Base-by-base conservation (phyloP, 2,797 vertebrate species). In the Sparus aurata region DNA sequence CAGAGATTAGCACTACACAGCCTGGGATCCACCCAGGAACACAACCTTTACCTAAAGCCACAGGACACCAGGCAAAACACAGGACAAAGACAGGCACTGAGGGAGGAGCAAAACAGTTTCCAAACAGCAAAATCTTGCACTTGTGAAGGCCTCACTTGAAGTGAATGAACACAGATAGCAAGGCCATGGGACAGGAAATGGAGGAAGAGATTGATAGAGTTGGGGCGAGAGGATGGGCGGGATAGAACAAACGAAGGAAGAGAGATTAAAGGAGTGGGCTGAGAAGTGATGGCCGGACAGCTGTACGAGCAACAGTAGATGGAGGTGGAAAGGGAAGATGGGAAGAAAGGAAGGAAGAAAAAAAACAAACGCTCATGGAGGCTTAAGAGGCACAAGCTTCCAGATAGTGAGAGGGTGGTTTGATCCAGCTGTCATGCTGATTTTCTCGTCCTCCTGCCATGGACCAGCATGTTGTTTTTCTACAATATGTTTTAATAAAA, bases 401-500 rank as follows among this genome's bases (percentile, higher is more conserved):
- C 52, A 76, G 58, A 77, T 54, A 80, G 64, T 20, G 7, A 63
- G 73, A 49, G 34, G 47, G 73, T 55, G 65, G 43, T 60, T 76
- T 70, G 70, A 86, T 85, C 73, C 45, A 64, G 74, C 67, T 34
- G 84, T 90, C 90, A 90, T 76, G 88, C 83, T 84, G 84, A 90
- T 91, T 93, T 91, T 80, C 82, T 85, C 73, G 50, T 85, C 75
- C 82, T 83, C 45, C 80, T 71, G 49, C 76, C 75, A 79, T 66
- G 77, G 82, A 72, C 59, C 70, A 71, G 77, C 83, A 75, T 89
- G 79, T 89, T 94, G 85, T 93, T 93, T 92, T 92, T 90, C 89
- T 91, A 93, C 90, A 93, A 86, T 93, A 90, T 93, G 75, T 92
- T 95, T 95, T 95, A 95, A 95, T 96, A 95, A 95, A 95, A 95